Conservation (phyloP, 2,113 vertebrate genomes). For the Pelecanus crispus region DNA sequence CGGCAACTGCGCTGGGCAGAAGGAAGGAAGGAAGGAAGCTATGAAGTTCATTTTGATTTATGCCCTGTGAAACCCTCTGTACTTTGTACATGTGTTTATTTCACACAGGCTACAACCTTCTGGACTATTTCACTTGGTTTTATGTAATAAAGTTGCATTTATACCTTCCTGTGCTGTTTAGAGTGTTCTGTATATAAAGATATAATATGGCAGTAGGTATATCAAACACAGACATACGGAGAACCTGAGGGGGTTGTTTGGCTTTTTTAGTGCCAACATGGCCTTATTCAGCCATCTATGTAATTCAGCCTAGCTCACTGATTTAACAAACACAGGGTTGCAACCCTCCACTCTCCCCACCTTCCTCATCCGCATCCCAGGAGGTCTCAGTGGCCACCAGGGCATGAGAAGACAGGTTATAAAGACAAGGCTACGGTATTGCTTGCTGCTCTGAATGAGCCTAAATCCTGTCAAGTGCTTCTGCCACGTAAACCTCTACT, state of each 20-base stretch:
- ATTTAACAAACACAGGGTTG: background rate
- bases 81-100: background rate
- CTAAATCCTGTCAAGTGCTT: background rate
- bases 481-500: slow-evolving; percentile 33
- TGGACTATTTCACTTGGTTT: slow-evolving; percentile 27
- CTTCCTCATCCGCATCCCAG: background rate
- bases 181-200: background rate
- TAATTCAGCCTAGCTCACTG: background rate
- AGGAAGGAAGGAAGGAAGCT: background rate
- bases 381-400: background rate
- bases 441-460: background rate
- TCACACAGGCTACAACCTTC: background rate
- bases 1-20: background rate
- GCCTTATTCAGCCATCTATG: background rate
- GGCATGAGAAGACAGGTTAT: background rate
- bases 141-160: slow-evolving; percentile 10
- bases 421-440: background rate
- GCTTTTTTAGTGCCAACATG: background rate
- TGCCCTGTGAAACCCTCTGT: background rate
- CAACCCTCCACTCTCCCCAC: background rate
- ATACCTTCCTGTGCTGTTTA: background rate
- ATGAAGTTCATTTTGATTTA: background rate
- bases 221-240: background rate
- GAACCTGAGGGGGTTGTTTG: background rate
- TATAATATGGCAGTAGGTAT: background rate